Evolutionary conservation across 2,888 invertebrate species (phyloP).

Genomic region (Morpho helenor): DNA sequence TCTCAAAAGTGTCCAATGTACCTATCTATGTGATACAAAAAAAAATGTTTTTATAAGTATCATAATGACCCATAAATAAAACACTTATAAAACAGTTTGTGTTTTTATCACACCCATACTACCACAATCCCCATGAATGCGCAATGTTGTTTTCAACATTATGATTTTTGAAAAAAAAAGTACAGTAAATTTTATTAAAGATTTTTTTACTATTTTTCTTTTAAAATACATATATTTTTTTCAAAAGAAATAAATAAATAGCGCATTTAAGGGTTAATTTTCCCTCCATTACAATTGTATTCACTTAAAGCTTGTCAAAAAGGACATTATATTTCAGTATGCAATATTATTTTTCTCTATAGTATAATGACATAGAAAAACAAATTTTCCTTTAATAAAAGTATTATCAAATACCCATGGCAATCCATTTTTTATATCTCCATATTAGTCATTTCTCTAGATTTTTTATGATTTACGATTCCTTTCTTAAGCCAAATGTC

Average conservation of each 20-base stretch:
- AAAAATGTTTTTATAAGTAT: constrained; percentile 40
- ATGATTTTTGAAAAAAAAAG: constrained; percentile 32
- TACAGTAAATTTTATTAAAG: constrained; percentile 33
- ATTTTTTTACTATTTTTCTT: constrained; percentile 33
- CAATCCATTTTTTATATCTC: constrained; percentile 14
- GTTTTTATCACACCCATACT: constrained; percentile 36
- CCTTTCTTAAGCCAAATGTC: constrained; percentile 37
- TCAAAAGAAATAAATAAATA: constrained; percentile 20
- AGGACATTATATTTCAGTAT: too few species aligned
- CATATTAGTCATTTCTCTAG: constrained; percentile 35
- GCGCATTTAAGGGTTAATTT: constrained; percentile 27
- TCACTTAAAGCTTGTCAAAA: too few species aligned
- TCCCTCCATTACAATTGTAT: too few species aligned
- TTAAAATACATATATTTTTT: constrained; percentile 30
- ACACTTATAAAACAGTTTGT: constrained; percentile 34
- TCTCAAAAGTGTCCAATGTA: constrained; percentile 40
- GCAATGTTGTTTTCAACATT: constrained; percentile 37
- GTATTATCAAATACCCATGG: too few species aligned
- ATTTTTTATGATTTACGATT: constrained; percentile 71
- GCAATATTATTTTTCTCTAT: too few species aligned
- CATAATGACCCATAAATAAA: constrained; percentile 35
- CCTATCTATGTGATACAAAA: constrained; percentile 30
- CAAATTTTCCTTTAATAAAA: too few species aligned
- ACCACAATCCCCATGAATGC: constrained; percentile 34
- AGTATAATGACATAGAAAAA: too few species aligned